phyloP scores from a whole-genome alignment of 2,797 vertebrate genomes.

The Cottoperca gobio region DNA sequence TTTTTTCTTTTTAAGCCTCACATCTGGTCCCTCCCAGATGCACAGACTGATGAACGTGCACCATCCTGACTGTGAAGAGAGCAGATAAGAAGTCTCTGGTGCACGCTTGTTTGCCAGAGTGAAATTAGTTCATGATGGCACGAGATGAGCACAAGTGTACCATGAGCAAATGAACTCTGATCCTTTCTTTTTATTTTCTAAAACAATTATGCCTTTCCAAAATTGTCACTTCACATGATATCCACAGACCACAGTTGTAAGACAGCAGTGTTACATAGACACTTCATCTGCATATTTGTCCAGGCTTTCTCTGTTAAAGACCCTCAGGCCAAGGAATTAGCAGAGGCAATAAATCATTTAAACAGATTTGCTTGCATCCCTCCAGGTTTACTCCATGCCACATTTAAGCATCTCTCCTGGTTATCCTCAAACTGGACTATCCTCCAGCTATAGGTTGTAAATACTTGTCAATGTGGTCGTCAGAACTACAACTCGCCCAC shows the following conservation, averaged over 20 bases:
- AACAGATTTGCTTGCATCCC: conserved; percentile 31
- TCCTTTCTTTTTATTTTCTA: conserved; percentile 6
- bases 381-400: conserved; percentile 12
- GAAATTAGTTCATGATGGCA: conserved; percentile 46
- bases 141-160: conserved; percentile 27
- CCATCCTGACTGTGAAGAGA: conserved; percentile 41
- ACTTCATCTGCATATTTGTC: background rate
- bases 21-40: conserved; percentile 71
- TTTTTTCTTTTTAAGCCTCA: conserved; percentile 39
- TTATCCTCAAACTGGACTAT: conserved; percentile 4
- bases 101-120: conserved; percentile 56
- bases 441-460: conserved; percentile 20
- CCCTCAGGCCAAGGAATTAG: conserved; percentile 20
- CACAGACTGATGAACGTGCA: conserved; percentile 54
- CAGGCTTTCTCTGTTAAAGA: conserved; percentile 5
- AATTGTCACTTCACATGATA: background rate
- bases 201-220: background rate
- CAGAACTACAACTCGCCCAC: conserved; percentile 28
- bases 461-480: conserved; percentile 13
- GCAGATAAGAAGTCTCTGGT: conserved; percentile 56
- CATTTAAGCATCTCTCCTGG: conserved; percentile 10
- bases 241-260: background rate
- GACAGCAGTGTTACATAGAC: background rate
- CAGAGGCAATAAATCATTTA: conserved; percentile 37
- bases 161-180: conserved; percentile 38